These are phyloP conservation scores for Stenopsyche tienmushanensis DNA, from an alignment of 1,140 invertebrate genomes.

Conservation along the genomic window DNA sequence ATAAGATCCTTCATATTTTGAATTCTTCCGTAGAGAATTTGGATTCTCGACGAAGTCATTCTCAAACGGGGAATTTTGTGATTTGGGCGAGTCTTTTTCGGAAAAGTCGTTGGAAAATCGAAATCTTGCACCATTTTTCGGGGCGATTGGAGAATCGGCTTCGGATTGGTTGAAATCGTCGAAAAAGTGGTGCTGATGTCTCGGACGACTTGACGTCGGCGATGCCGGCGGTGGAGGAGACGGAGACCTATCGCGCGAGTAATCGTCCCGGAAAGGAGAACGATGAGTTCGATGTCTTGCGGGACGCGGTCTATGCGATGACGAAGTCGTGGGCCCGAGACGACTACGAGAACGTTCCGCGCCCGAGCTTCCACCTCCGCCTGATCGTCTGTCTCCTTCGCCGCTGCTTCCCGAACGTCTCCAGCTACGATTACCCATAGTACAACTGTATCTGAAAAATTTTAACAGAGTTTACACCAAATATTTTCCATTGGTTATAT, in stretches of 20 bases:
- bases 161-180: conserved; percentile 39
- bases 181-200: conserved; percentile 37
- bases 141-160: conserved; percentile 34
- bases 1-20: conserved; percentile 44
- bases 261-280: conserved; percentile 49
- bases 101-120: conserved; percentile 62
- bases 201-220: conserved; percentile 1
- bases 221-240: conserved; percentile 27
- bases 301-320: conserved; percentile 43
- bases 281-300: conserved; percentile 44
- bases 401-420: conserved; percentile 44
- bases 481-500: neutral
- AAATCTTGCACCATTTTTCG: conserved; percentile 45
- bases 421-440: conserved; percentile 49
- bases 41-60: conserved; percentile 64
- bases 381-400: conserved; percentile 28
- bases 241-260: conserved; percentile 40
- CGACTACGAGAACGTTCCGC: conserved; percentile 45
- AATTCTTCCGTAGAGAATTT: conserved; percentile 41
- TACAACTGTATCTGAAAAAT: conserved; percentile 49
- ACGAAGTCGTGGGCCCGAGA: conserved; percentile 43
- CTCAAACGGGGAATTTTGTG: conserved; percentile 67
- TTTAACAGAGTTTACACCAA: too few relatives aligned
- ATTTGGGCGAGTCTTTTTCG: conserved; percentile 51
- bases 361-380: conserved; percentile 46